Conservation (phyloP, 2,113 vertebrate species). For the Cinclus cinclus region DNA sequence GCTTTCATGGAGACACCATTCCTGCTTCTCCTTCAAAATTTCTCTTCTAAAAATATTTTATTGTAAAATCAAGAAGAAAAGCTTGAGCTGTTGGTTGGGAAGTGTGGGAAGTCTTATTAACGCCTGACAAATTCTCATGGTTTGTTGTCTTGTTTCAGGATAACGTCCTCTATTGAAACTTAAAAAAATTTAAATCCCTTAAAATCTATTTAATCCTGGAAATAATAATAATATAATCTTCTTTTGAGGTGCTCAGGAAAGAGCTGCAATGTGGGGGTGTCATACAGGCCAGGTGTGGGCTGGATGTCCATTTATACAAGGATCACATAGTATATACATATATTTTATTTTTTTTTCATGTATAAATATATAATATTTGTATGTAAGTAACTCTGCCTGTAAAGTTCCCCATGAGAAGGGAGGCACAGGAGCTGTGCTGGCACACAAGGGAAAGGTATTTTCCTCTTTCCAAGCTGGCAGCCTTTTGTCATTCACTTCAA, state of each 20-base stretch:
- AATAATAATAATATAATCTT: fast-evolving
- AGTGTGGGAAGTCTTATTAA: background rate
- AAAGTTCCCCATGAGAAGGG: background rate
- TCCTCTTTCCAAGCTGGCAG: background rate
- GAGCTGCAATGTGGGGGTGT: background rate
- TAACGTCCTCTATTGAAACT: background rate
- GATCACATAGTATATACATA: background rate
- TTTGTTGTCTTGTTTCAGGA: background rate
- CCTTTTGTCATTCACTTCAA: background rate
- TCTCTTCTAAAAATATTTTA: background rate
- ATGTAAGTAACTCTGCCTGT: background rate
- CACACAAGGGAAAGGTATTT: background rate
- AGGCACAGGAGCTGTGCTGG: background rate
- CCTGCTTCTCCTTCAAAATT: background rate
- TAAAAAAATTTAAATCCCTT: background rate
- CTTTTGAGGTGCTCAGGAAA: background rate
- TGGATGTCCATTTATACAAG: background rate
- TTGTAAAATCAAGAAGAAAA: background rate
- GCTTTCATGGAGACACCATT: background rate
- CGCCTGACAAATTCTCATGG: background rate
- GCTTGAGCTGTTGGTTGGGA: background rate
- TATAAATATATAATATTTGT: too few relatives aligned
- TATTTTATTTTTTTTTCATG: background rate
- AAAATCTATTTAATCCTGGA: background rate
- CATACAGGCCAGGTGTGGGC: background rate